Conservation (phyloP, 1,140 invertebrate genomes). For the Protaetia brevitarsis region DNA sequence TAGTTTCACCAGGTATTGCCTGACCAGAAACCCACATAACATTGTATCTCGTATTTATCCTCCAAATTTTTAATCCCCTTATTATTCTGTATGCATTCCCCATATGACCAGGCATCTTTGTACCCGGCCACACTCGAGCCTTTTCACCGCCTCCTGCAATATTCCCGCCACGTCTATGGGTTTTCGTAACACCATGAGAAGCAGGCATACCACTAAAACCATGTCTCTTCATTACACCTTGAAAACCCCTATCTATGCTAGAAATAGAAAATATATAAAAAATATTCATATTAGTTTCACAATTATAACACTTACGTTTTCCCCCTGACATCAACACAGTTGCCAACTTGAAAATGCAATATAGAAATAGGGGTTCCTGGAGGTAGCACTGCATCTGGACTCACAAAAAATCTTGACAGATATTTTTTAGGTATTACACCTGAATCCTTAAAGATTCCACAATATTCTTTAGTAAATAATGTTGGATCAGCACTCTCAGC, state of each 20-base stretch:
- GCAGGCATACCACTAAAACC: slow-evolving; percentile 92
- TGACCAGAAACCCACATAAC: slow-evolving; percentile 84
- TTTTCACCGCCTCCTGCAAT: slow-evolving; percentile 84
- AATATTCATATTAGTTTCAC: slow-evolving; percentile 24
- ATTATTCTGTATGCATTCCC: slow-evolving; percentile 74
- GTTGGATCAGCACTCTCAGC: slow-evolving; percentile 86
- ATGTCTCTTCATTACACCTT: slow-evolving; percentile 96
- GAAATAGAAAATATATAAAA: slow-evolving; percentile 34
- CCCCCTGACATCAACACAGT: slow-evolving; percentile 85
- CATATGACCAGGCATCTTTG: slow-evolving; percentile 97
- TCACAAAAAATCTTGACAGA: slow-evolving; percentile 80
- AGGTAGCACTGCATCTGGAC: slow-evolving; percentile 80
- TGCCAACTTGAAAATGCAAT: slow-evolving; percentile 87
- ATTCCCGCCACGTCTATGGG: slow-evolving; percentile 86
- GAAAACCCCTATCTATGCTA: slow-evolving; percentile 92
- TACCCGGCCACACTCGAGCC: slow-evolving; percentile 88
- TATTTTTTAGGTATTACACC: slow-evolving; percentile 87
- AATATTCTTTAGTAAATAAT: slow-evolving; percentile 85
- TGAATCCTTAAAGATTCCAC: slow-evolving; percentile 77
- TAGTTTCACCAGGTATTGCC: slow-evolving; percentile 75
- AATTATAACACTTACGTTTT: slow-evolving; percentile 76
- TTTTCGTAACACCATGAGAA: slow-evolving; percentile 92
- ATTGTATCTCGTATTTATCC: slow-evolving; percentile 93
- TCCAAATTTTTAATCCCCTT: slow-evolving; percentile 76
- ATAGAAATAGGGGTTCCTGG: slow-evolving; percentile 88